Evolutionary conservation across 2,888 invertebrate species (phyloP).

Genomic region (Drosophila niveifrons): DNA sequence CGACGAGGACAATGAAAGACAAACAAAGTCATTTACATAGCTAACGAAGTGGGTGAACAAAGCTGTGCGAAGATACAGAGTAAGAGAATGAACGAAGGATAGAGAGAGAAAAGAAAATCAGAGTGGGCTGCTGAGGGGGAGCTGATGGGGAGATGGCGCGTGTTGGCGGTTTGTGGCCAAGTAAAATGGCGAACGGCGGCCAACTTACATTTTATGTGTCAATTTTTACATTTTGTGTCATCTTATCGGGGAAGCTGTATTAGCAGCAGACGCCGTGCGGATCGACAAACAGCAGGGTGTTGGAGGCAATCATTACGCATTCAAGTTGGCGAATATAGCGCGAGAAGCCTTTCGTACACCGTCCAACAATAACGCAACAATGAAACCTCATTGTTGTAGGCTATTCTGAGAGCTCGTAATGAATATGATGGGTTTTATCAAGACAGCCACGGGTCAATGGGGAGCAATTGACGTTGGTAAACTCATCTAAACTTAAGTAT

Average conservation of each 20-base stretch:
- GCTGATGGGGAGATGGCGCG: constrained; percentile 46
- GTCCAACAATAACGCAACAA: constrained; percentile 8
- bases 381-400: constrained; percentile 47
- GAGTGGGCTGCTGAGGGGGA: neutral
- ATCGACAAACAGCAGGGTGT: neutral
- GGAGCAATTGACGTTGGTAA: constrained; percentile 32
- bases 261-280: neutral
- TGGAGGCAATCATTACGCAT: constrained; percentile 50
- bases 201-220: constrained; percentile 70
- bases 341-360: constrained; percentile 44
- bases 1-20: constrained; percentile 56
- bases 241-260: constrained; percentile 47
- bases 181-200: constrained; percentile 65
- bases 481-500: constrained; percentile 15
- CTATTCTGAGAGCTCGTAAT: constrained; percentile 48
- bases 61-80: constrained; percentile 18
- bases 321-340: constrained; percentile 53
- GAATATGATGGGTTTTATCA: constrained; percentile 58
- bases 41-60: constrained; percentile 77
- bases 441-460: constrained; percentile 15
- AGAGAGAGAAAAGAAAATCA: neutral
- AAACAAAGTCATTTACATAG: constrained; percentile 80
- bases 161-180: constrained; percentile 68
- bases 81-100: neutral
- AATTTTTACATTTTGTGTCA: constrained; percentile 65